Evolutionary conservation across 1,140 invertebrate genomes (phyloP).

Genomic region (Tenebrio molitor): DNA sequence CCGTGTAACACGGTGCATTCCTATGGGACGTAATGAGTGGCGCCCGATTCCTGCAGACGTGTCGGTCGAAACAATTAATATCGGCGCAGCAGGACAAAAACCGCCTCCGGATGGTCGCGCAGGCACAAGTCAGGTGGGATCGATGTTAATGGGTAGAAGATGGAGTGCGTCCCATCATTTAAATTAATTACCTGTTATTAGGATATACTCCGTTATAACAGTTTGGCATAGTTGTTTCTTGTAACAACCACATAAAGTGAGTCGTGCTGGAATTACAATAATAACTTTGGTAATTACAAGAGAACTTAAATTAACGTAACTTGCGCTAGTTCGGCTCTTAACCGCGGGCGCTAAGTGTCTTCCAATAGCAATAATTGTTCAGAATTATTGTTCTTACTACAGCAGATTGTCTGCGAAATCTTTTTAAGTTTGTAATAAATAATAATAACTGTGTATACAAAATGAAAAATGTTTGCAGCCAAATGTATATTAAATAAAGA

Average conservation of each 20-base stretch:
- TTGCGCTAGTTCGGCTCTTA: constrained; percentile 8
- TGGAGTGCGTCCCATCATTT: constrained; percentile 16
- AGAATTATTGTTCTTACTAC: constrained; percentile 2
- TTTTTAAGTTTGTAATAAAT: too few species aligned
- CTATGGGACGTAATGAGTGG: constrained; percentile 16
- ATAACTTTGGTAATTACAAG: constrained; percentile 35
- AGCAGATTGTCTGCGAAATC: too few species aligned
- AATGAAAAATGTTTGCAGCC: too few species aligned
- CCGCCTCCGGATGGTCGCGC: too few species aligned
- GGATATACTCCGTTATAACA: constrained; percentile 12
- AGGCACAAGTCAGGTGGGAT: background rate
- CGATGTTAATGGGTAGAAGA: background rate
- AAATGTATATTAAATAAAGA: too few species aligned
- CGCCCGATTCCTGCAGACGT: constrained; percentile 26
- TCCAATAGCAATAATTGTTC: background rate
- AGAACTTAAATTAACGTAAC: constrained; percentile 7
- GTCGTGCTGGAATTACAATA: constrained; percentile 11
- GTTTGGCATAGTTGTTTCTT: background rate
- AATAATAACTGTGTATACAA: too few species aligned
- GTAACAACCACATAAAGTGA: constrained; percentile 13
- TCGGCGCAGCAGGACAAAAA: background rate
- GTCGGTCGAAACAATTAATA: constrained; percentile 14
- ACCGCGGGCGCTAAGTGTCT: constrained; percentile 2
- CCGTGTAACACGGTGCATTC: constrained; percentile 20
- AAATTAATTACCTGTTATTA: constrained; percentile 35